A percentile compares a stretch with the other conserved stretches of the same genome.
Evolutionary conservation across 2,113 vertebrate species (phyloP).

Genomic region (Rutilus rutilus): DNA sequence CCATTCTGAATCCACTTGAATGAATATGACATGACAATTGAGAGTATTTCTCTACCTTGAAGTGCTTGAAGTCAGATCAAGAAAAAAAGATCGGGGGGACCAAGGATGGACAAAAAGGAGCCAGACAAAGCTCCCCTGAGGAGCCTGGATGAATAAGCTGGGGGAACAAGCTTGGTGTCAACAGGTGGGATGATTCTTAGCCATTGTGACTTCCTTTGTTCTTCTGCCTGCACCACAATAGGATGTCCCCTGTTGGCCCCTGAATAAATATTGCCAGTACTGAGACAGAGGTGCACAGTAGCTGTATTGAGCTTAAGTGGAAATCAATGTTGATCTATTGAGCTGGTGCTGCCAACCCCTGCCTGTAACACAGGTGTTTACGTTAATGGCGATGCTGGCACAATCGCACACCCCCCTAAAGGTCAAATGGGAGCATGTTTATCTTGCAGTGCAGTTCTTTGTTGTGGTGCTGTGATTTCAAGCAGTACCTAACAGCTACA

Average conservation of each 20-base stretch:
- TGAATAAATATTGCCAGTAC: conserved; percentile 74
- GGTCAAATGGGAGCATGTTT: conserved; percentile 57
- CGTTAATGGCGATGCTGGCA: conserved; percentile 47
- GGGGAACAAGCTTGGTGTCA: conserved; percentile 62
- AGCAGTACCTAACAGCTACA: neutral
- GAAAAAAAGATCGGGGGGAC: neutral
- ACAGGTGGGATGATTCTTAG: conserved; percentile 63
- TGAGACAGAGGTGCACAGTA: conserved; percentile 67
- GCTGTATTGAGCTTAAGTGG: conserved; percentile 74
- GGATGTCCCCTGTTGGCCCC: conserved; percentile 69
- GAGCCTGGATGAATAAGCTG: conserved; percentile 67
- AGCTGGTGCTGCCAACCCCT: conserved; percentile 48
- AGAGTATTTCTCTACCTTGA: neutral
- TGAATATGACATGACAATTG: neutral
- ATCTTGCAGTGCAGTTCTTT: conserved; percentile 39
- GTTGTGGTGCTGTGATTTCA: conserved; percentile 24
- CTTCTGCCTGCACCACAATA: conserved; percentile 65
- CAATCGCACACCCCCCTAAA: conserved; percentile 47
- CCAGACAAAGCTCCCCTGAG: conserved; percentile 58
- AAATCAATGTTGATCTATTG: conserved; percentile 75
- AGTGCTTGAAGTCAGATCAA: conserved; percentile 13
- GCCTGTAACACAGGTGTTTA: conserved; percentile 54
- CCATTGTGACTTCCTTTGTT: conserved; percentile 68
- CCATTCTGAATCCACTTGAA: neutral
- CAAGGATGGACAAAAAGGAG: neutral